These are phyloP conservation scores for Sarcophaga rosellei DNA, from an alignment of 2,888 invertebrate species.

Conservation along the genomic window DNA sequence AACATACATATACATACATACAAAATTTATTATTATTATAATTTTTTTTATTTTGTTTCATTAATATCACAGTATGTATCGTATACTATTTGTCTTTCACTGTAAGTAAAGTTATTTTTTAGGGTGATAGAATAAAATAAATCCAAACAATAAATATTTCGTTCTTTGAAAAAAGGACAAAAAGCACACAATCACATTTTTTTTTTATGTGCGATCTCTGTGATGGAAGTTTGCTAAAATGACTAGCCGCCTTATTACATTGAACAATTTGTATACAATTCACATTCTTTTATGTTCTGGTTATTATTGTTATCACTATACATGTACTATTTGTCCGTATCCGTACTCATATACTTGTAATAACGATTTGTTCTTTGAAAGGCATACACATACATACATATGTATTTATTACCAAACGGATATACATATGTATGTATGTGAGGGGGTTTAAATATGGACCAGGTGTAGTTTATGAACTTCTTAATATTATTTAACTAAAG, in stretches of 20 bases:
- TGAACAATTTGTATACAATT: constrained; percentile 17
- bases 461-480: constrained; percentile 28
- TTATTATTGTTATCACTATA: constrained; percentile 12
- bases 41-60: no score
- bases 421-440: no score
- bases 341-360: neutral
- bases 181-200: neutral
- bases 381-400: neutral
- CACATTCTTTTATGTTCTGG: neutral
- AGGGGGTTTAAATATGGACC: neutral
- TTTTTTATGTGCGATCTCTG: constrained; percentile 43
- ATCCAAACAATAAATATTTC: neutral
- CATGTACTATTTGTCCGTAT: neutral
- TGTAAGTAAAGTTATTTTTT: neutral
- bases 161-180: neutral
- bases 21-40: no score
- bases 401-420: neutral
- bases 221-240: constrained; percentile 29
- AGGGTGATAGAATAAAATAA: neutral
- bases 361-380: neutral
- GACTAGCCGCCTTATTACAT: constrained; percentile 32
- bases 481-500: neutral
- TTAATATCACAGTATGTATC: neutral
- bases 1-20: no score
- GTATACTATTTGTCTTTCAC: neutral